Percentiles rank a stretch among this genome's conserved stretches.
These are phyloP conservation scores for Dipodomys ordii DNA, from an alignment of 2,113 vertebrate genomes.

Conservation along the genomic window DNA sequence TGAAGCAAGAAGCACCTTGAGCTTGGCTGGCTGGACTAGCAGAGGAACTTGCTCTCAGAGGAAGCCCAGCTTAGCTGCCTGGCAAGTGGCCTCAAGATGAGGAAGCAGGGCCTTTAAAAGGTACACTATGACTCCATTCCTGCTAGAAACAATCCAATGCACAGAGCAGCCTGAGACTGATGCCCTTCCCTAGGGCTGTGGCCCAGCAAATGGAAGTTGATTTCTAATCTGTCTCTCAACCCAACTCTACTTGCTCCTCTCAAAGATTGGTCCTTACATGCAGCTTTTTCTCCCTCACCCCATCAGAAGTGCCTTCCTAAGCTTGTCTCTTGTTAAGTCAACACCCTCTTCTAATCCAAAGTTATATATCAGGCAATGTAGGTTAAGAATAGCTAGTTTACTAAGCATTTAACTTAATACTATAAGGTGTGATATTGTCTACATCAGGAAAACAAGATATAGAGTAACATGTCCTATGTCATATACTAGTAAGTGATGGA, in stretches of 20 bases:
- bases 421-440: background rate
- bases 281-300: background rate
- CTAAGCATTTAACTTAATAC: background rate
- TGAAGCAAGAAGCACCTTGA: slow-evolving; percentile 30
- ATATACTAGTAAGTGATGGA: background rate
- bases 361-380: background rate
- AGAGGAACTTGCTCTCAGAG: background rate
- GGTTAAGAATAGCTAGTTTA: slow-evolving; percentile 37
- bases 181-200: background rate
- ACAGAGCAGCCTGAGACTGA: background rate
- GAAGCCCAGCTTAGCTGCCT: background rate
- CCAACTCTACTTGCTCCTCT: background rate
- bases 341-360: background rate
- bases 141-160: background rate
- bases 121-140: background rate
- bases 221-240: background rate
- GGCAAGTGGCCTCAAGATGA: slow-evolving; percentile 9
- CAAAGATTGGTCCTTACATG: background rate
- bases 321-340: background rate
- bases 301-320: background rate
- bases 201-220: background rate
- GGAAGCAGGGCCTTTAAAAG: background rate
- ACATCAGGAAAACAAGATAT: background rate
- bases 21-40: background rate
- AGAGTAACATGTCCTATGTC: background rate